Evolutionary conservation across 2,888 invertebrate species (phyloP).

Genomic region (Tineola bisselliella): DNA sequence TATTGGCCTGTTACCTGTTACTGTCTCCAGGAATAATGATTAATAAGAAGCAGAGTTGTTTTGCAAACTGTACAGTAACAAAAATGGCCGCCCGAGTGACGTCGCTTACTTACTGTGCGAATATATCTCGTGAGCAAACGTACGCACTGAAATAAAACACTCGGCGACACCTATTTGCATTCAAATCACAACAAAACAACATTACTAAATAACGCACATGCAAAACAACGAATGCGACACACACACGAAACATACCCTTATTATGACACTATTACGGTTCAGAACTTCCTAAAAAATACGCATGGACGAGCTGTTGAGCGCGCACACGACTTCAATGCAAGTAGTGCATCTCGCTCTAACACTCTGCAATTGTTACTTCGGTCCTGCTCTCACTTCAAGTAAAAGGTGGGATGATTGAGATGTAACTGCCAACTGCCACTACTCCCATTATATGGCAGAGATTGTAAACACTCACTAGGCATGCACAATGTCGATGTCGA

Average conservation of each 20-base stretch:
- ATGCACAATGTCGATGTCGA: conserved; percentile 7
- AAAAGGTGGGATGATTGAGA: conserved; percentile 65
- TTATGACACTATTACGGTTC: not conserved
- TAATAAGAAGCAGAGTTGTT: too few relatives aligned
- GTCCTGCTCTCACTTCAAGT: conserved; percentile 44
- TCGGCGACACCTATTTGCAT: conserved; percentile 67
- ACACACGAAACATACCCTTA: conserved; percentile 24
- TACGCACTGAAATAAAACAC: conserved; percentile 21
- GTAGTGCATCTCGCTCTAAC: conserved; percentile 29
- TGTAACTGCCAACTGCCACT: conserved; percentile 65
- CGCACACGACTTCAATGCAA: not conserved
- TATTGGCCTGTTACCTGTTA: too few relatives aligned
- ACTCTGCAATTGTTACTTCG: not conserved
- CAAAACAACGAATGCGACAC: conserved; percentile 22
- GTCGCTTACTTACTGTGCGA: too few relatives aligned
- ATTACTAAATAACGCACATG: conserved; percentile 57
- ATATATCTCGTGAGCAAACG: too few relatives aligned
- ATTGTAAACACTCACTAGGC: conserved; percentile 45
- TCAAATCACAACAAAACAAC: conserved; percentile 61
- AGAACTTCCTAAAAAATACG: not conserved
- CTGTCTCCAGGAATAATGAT: too few relatives aligned
- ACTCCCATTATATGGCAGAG: conserved; percentile 58
- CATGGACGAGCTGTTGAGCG: not conserved
- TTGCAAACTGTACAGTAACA: conserved; percentile 47
- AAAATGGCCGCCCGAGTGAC: conserved; percentile 52